A percentile compares a stretch with the other conserved stretches of the same genome.
Evolutionary conservation across 2,797 vertebrate species (phyloP).

Genomic region (Tarsius wallacei): DNA sequence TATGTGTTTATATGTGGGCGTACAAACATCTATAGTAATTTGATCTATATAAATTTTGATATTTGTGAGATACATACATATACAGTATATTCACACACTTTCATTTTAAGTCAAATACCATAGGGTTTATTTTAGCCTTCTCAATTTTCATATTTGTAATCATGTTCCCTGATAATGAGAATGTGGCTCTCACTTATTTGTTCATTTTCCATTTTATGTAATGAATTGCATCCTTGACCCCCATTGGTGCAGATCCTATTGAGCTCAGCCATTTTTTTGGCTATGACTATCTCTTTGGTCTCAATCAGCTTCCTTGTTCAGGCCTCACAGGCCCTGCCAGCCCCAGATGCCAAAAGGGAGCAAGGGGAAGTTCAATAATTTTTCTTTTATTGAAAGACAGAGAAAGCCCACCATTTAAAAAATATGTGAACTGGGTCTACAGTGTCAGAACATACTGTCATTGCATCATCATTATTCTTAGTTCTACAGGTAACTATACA

Average conservation of each 20-base stretch:
- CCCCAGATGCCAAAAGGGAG: background rate
- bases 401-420: background rate
- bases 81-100: background rate
- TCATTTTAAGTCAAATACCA: background rate
- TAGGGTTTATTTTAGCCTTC: constrained; percentile 32
- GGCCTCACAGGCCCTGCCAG: background rate
- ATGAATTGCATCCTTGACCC: background rate
- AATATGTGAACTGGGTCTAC: background rate
- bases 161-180: background rate
- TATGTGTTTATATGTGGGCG: background rate
- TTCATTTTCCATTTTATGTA: background rate
- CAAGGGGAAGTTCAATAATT: background rate
- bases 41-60: background rate
- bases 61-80: background rate
- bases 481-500: background rate
- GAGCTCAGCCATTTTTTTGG: background rate
- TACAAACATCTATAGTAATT: constrained; percentile 30
- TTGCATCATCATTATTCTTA: background rate
- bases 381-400: background rate
- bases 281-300: background rate
- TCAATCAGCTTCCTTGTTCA: background rate
- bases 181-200: background rate
- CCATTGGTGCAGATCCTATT: background rate
- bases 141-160: background rate
- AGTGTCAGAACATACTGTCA: background rate